Evolutionary conservation across 2,888 invertebrate genomes (phyloP).

Genomic region (Pyrocoelia pectoralis): DNA sequence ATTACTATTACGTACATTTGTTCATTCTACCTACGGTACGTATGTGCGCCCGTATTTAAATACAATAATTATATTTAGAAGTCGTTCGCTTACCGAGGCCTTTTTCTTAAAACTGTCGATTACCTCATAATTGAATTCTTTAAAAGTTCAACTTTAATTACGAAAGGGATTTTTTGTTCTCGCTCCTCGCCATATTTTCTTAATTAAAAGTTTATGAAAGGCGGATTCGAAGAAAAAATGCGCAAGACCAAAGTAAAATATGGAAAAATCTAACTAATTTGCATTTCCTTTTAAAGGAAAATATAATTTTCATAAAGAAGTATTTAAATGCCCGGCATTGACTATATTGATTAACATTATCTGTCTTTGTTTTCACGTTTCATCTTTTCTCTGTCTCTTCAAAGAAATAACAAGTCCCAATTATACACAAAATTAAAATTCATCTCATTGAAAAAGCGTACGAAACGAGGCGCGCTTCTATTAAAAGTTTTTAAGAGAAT

Average conservation of each 20-base stretch:
- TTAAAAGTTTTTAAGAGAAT: constrained; percentile 60
- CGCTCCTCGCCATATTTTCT: constrained; percentile 49
- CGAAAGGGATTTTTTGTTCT: constrained; percentile 29
- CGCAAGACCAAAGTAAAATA: constrained; percentile 2
- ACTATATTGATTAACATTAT: constrained; percentile 34
- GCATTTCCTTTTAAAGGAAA: constrained; percentile 23
- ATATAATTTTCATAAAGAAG: constrained; percentile 32
- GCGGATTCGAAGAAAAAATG: constrained; percentile 38
- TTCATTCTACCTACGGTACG: constrained; percentile 6
- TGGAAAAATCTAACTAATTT: constrained; percentile 18
- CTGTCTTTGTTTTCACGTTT: constrained; percentile 38
- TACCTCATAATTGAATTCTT: not conserved
- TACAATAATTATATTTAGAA: too few relatives aligned
- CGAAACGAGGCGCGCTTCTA: constrained; percentile 57
- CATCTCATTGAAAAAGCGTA: constrained; percentile 61
- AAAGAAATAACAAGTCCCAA: constrained; percentile 59
- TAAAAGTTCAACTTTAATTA: constrained; percentile 21
- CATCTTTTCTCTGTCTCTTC: constrained; percentile 49
- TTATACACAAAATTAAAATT: constrained; percentile 61
- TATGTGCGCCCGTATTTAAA: not conserved
- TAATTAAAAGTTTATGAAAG: constrained; percentile 56
- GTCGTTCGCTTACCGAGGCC: too few relatives aligned
- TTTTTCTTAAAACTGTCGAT: too few relatives aligned
- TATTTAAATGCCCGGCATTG: constrained; percentile 32
- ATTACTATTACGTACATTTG: constrained; percentile 16